A percentile compares a stretch with the other conserved stretches of the same genome.
phyloP scores from a whole-genome alignment of 2,797 vertebrate species.

The Alca torda region DNA sequence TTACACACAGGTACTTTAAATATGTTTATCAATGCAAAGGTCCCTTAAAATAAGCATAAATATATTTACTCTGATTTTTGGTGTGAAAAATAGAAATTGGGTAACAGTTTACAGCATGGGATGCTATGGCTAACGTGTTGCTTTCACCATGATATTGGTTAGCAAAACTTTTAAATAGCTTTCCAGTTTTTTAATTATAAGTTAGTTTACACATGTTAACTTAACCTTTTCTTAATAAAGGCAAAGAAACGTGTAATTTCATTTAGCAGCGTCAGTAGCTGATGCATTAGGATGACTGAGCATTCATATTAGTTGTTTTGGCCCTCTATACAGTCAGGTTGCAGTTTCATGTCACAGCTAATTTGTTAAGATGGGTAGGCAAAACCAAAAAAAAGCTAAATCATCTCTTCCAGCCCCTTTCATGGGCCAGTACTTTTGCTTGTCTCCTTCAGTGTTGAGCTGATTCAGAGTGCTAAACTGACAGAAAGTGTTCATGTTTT shows the following conservation, averaged over 20 bases:
- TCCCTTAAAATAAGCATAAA: neutral
- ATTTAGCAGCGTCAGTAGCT: neutral
- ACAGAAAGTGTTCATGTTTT: neutral
- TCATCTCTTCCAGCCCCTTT: neutral
- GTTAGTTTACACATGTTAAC: neutral
- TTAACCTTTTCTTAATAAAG: neutral
- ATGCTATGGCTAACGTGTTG: neutral
- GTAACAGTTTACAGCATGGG: neutral
- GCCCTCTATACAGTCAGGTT: neutral
- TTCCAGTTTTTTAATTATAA: neutral
- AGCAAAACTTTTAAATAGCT: neutral
- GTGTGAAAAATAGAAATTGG: neutral
- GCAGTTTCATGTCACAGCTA: neutral
- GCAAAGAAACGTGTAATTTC: neutral
- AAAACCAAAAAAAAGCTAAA: neutral
- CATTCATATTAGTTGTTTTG: neutral
- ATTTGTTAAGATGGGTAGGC: neutral
- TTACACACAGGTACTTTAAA: neutral
- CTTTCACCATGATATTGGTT: neutral
- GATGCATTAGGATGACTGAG: neutral
- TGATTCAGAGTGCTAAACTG: neutral
- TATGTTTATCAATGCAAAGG: neutral
- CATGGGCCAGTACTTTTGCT: neutral
- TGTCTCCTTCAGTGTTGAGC: neutral
- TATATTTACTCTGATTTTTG: neutral